Evolutionary conservation across 2,113 vertebrate species (phyloP).

Genomic region (Ictidomys tridecemlineatus): DNA sequence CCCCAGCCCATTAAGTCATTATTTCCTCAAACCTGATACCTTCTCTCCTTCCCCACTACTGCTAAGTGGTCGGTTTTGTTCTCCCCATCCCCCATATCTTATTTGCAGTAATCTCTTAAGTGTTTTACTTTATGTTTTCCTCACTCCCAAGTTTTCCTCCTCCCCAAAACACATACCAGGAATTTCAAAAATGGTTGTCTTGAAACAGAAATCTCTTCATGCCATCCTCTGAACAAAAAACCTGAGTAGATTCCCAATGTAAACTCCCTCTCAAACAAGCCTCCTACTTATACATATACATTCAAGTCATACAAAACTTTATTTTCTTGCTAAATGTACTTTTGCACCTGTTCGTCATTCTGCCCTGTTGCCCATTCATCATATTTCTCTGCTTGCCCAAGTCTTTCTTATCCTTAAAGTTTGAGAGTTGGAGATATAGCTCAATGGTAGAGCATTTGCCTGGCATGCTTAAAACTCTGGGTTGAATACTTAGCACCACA

Average conservation of each 20-base stretch:
- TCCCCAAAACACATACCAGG: not conserved
- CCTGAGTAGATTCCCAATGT: not conserved
- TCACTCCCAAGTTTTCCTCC: not conserved
- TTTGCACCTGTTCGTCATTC: not conserved
- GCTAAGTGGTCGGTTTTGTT: not conserved
- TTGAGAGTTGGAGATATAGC: no score
- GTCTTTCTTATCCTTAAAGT: not conserved
- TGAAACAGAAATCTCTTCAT: conserved; percentile 41
- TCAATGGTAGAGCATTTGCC: no score
- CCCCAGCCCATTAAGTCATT: not conserved
- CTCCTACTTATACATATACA: not conserved
- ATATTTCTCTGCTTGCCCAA: not conserved
- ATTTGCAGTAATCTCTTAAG: not conserved
- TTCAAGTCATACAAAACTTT: not conserved
- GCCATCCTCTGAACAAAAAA: conserved; percentile 29
- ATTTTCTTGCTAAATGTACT: not conserved
- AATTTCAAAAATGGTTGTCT: not conserved
- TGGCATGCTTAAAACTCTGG: no score
- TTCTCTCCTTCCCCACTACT: not conserved
- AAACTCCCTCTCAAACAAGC: not conserved
- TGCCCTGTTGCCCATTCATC: not conserved
- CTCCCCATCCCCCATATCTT: not conserved
- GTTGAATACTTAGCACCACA: no score
- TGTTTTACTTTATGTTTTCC: not conserved
- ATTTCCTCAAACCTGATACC: not conserved